Evolutionary conservation across 2,113 vertebrate genomes (phyloP), one percentile per base, ranked within the genome.

Genomic region (Notarius lentiginosus): DNA sequence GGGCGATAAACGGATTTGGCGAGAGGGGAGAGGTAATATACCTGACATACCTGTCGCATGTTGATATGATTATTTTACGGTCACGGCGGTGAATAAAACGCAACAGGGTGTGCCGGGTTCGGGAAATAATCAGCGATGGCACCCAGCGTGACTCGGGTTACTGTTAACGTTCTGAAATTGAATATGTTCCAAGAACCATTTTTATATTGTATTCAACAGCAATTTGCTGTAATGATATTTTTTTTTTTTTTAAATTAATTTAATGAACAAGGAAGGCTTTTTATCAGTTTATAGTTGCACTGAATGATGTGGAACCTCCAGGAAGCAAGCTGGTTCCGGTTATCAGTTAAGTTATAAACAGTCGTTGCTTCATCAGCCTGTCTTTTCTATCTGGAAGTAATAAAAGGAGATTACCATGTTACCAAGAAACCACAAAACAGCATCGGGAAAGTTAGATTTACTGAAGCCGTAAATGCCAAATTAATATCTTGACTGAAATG

Each of bases 1-100:
- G 66, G 72, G 87, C 66, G 85, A 88, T 88, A 68, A 89, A 87
- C 83, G n/a, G 63, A 53, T 61, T 66, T 60, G 66, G 55, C 6
- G 55, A 55, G 56, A 6, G 10, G 34, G 20, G 55, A 10, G 56
- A 70, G 24, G 63, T 66, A 82, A 87, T 83, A 5, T 75, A 86
- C 73, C 77, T 56, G 34, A 56, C 55, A 12, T 66, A 84, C 63
- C 68, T 56, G n/a, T 76, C 82, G 10, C 14, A 27, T 51, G 34
- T 56, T 87, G 47, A 70, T 83, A 63, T 14, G 41, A 41, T 41
- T 41, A 41, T 41, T 41, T 41, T 41, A 41, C 41, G n/a, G 60
- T 66, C 51, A 27, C 3, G 79, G 15, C 6, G 0, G 22, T 18
- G 27, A 20, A 34, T 56, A 58, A 80, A 80, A 10, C 17, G 1